These are phyloP conservation scores for Eupristina koningsbergeri DNA, from an alignment of 1,140 invertebrate species.

Conservation along the genomic window DNA sequence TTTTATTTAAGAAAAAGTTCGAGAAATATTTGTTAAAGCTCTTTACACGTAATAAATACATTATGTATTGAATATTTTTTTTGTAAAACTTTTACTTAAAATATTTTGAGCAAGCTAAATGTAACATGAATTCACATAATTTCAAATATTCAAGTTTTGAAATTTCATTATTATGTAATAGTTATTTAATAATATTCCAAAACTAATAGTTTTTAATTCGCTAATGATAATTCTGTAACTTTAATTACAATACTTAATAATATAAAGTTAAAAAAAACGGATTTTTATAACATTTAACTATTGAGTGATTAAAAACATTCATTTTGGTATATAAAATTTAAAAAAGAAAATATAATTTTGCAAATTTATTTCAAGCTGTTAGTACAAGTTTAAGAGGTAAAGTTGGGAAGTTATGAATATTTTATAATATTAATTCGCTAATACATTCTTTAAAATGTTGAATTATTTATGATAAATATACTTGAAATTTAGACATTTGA, in stretches of 20 bases:
- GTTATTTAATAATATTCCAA: constrained; percentile 72
- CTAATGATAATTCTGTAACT: constrained; percentile 73
- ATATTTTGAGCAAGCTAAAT: constrained; percentile 74
- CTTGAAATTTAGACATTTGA: constrained; percentile 75
- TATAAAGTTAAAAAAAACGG: constrained; percentile 61
- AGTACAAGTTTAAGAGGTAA: constrained; percentile 69
- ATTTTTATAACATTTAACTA: constrained; percentile 67
- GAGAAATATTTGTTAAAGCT: constrained; percentile 61
- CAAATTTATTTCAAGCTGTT: constrained; percentile 76
- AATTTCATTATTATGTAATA: constrained; percentile 66
- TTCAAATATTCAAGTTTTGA: constrained; percentile 62
- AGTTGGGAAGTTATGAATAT: constrained; percentile 78
- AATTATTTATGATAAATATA: constrained; percentile 75
- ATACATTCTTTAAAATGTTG: constrained; percentile 77
- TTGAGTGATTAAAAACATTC: constrained; percentile 74
- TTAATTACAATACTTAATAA: constrained; percentile 67
- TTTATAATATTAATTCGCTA: constrained; percentile 75
- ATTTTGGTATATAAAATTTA: constrained; percentile 75
- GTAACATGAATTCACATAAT: constrained; percentile 69
- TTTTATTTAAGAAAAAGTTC: constrained; percentile 75
- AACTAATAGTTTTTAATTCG: constrained; percentile 76
- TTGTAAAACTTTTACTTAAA: constrained; percentile 73
- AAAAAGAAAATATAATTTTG: constrained; percentile 75
- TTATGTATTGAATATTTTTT: constrained; percentile 69
- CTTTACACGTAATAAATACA: constrained; percentile 16